Conservation (phyloP, 1,140 invertebrate genomes). For the Cryptotermes secundus region DNA sequence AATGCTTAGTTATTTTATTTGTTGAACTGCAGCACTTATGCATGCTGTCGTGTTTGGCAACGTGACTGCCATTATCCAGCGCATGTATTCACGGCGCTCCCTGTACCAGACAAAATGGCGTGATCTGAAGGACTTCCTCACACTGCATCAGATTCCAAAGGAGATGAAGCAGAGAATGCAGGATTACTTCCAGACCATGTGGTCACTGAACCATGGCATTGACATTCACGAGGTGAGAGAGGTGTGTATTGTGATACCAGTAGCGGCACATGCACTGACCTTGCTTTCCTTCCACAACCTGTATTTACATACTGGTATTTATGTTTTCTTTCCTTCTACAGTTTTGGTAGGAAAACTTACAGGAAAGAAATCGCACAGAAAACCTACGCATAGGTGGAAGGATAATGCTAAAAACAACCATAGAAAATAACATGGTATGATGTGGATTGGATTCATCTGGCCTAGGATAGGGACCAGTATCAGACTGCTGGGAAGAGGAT, state of each 20-base stretch:
- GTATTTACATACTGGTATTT: too few relatives aligned
- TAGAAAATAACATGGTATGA: too few relatives aligned
- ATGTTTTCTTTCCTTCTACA: too few relatives aligned
- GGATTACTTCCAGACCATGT: constrained; percentile 98
- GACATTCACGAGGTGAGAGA: constrained; percentile 89
- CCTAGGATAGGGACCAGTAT: too few relatives aligned
- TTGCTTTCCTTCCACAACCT: neutral
- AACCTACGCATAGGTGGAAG: too few relatives aligned
- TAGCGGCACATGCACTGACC: neutral
- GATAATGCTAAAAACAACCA: too few relatives aligned
- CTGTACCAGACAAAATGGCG: constrained; percentile 96
- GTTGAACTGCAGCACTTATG: constrained; percentile 76
- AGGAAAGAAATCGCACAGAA: too few relatives aligned
- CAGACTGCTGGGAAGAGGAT: too few relatives aligned
- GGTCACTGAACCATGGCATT: constrained; percentile 98
- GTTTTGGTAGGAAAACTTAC: too few relatives aligned
- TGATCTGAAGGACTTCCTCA: constrained; percentile 95
- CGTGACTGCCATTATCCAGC: constrained; percentile 98
- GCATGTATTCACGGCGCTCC: constrained; percentile 96
- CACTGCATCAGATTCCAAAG: constrained; percentile 92
- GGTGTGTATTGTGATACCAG: constrained; percentile 21
- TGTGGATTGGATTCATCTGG: too few relatives aligned
- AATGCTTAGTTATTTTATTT: too few relatives aligned
- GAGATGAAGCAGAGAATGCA: constrained; percentile 95
- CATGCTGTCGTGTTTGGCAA: constrained; percentile 99